Conservation (phyloP, 2,113 vertebrate species). For the Paramisgurnus dabryanus region DNA sequence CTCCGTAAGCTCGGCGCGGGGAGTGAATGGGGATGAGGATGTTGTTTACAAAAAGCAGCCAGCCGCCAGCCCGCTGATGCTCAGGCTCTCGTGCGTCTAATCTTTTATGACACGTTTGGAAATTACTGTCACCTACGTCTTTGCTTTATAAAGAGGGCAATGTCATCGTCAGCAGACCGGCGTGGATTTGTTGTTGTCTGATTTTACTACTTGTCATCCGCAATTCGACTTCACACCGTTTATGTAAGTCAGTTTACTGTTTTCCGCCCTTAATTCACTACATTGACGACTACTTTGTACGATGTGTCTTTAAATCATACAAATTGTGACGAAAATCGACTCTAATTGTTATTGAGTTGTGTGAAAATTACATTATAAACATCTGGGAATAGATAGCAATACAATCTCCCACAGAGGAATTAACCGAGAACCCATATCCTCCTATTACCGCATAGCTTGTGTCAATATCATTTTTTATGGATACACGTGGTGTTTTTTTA, state of each 20-base stretch:
- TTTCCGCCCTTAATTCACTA: constrained; percentile 28
- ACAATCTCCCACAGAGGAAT: constrained; percentile 36
- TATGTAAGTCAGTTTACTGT: constrained; percentile 44
- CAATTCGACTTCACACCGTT: constrained; percentile 47
- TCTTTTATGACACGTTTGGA: constrained; percentile 68
- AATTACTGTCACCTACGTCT: constrained; percentile 48
- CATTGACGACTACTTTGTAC: not conserved
- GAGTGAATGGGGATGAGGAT: constrained; percentile 68
- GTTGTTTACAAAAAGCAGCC: constrained; percentile 66
- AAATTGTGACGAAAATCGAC: constrained; percentile 45
- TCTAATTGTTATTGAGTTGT: constrained; percentile 47
- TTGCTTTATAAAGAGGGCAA: constrained; percentile 66
- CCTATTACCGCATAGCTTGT: constrained; percentile 50
- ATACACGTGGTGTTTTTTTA: not conserved
- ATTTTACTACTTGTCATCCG: constrained; percentile 68
- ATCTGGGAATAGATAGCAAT: constrained; percentile 37
- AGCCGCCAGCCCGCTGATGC: constrained; percentile 62
- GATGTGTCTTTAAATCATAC: constrained; percentile 5
- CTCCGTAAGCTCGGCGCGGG: constrained; percentile 53
- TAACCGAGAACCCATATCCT: constrained; percentile 36
- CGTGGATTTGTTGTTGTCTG: constrained; percentile 79
- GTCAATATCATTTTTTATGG: constrained; percentile 52
- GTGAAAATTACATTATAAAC: constrained; percentile 37
- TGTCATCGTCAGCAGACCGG: constrained; percentile 74
- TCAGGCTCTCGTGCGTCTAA: constrained; percentile 56